Percentiles rank a stretch among this genome's conserved stretches.
phyloP scores from a whole-genome alignment of 2,113 vertebrate species.

The Scomber japonicus region DNA sequence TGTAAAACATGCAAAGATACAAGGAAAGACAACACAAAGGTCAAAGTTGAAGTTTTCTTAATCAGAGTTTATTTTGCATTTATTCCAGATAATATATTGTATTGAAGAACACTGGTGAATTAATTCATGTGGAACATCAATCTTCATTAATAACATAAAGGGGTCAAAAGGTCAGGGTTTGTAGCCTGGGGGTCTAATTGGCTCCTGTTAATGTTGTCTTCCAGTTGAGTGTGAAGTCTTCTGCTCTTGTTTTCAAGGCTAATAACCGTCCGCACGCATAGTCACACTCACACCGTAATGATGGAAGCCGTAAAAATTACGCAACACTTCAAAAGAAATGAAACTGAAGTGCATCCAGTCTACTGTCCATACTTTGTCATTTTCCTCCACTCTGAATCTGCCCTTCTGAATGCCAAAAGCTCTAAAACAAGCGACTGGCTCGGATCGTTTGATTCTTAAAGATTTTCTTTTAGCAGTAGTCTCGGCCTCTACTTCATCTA shows the following conservation, averaged over 20 bases:
- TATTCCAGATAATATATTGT: not conserved
- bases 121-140: not conserved
- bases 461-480: slow-evolving; percentile 60
- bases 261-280: not conserved
- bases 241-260: not conserved
- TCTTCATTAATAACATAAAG: too few species aligned
- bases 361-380: not conserved
- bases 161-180: not conserved
- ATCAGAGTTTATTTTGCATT: slow-evolving; percentile 39
- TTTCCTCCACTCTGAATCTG: not conserved
- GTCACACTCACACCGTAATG: not conserved
- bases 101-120: not conserved
- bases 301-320: not conserved
- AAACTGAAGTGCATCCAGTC: too few species aligned
- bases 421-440: slow-evolving; percentile 11
- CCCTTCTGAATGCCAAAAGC: not conserved
- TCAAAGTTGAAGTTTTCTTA: slow-evolving; percentile 1
- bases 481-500: slow-evolving; percentile 51
- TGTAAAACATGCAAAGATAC: not conserved
- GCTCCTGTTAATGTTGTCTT: not conserved
- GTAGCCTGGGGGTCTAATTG: not conserved
- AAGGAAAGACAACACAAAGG: slow-evolving; percentile 3
- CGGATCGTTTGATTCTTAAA: slow-evolving; percentile 57
- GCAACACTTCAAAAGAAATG: not conserved
- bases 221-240: not conserved